These are phyloP conservation scores for Machaerirhynchus nigripectus DNA, from an alignment of 2,113 vertebrate species.

Conservation along the genomic window DNA sequence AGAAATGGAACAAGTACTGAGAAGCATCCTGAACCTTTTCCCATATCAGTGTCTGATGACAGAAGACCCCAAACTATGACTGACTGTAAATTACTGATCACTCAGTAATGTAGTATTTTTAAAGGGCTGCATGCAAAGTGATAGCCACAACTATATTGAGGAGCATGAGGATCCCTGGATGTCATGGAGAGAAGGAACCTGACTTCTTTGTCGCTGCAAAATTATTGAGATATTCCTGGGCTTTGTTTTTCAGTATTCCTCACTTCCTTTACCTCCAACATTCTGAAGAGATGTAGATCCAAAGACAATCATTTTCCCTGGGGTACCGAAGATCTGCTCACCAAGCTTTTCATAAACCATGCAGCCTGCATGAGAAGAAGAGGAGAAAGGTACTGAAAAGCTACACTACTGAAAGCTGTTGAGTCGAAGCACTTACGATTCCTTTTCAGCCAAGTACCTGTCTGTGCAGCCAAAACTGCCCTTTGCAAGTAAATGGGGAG, in stretches of 20 bases:
- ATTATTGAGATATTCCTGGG: background rate
- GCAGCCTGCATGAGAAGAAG: constrained; percentile 66
- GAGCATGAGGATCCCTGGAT: background rate
- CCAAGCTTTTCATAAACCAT: constrained; percentile 83
- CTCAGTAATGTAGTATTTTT: background rate
- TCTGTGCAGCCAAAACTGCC: background rate
- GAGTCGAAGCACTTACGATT: background rate
- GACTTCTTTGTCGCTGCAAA: background rate
- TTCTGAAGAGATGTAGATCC: constrained; percentile 81
- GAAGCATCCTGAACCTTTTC: background rate
- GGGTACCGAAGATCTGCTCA: constrained; percentile 76
- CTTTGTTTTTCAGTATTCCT: background rate
- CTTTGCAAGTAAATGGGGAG: background rate
- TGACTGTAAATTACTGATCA: background rate
- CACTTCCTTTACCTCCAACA: constrained; percentile 73
- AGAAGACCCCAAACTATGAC: background rate
- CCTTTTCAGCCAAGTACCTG: background rate
- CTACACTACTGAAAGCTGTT: background rate
- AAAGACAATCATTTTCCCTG: constrained; percentile 77
- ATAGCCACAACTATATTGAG: background rate
- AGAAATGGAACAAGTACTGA: constrained; percentile 27
- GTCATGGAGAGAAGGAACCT: background rate
- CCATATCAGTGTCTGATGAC: background rate
- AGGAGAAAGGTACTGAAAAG: constrained; percentile 2
- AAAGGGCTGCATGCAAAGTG: background rate